Base-by-base conservation (phyloP, 2,797 vertebrate species). In the Micropoecilia bifurca region DNA sequence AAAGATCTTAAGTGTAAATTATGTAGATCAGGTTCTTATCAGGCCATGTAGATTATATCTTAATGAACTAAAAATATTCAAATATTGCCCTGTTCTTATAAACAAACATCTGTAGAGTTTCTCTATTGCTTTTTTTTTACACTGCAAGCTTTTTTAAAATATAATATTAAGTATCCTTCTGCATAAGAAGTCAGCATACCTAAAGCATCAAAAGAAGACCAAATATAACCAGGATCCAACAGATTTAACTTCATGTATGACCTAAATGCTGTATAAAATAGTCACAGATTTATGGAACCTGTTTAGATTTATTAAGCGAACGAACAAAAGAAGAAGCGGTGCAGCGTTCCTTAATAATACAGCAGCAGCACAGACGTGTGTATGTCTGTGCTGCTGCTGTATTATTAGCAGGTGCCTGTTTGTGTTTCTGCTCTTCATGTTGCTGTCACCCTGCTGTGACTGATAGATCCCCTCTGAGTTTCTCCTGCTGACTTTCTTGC, bases 401-500 rank as follows among this genome's bases (percentile, higher is more conserved):
- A 33, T 59, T 46, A 25, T 66, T 39, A 76, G 14, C 43, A 36
- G 41, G 14, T 46, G 9, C 6, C 16, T 25, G 59, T 63, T 68
- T 25, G 4, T 74, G 16, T 25, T 39, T 59, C 28, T 72, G 46
- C 36, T 4, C 3, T 25, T 25, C 25, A 55, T 12, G 43, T 57
- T 73, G 39, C 74, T 91, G 84, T 92, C 33, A 47, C 83, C 90
- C 93, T 93, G 90, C 92, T 94, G 94, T 90, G 92, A 81, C 33
- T 76, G 72, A 83, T 81, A 10, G 45, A 71, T 77, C 81, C 71
- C 73, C 74, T 63, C 79, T 81, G 83, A 79, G 73, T 47, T 77
- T 53, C 77, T 86, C 87, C 84, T 81, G 86, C 77, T 83, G 88
- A 72, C 43, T 22, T 25, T 78, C 73, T 46, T 57, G 68, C 71